Base-by-base conservation (phyloP, 1,140 invertebrate genomes). In the Eulimnadia texana region DNA sequence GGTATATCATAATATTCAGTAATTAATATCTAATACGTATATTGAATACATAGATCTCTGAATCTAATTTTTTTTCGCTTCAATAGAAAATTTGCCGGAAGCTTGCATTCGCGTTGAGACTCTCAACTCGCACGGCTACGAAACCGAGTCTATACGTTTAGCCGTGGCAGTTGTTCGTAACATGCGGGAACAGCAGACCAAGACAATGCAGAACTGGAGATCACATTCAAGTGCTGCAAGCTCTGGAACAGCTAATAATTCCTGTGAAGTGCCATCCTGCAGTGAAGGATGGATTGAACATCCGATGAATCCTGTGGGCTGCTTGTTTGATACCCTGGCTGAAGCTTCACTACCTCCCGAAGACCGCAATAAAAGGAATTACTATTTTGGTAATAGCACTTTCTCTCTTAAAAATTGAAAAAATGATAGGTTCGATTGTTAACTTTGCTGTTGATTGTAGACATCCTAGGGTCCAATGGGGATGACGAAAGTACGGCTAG, bases 51-150 rank as follows among this genome's bases (percentile, higher is more conserved):
- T n/a, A n/a, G n/a, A n/a, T n/a, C n/a, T n/a, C n/a, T n/a, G n/a
- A n/a, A n/a, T n/a, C n/a, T n/a, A n/a, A n/a, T n/a, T n/a, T n/a
- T n/a, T n/a, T n/a, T n/a, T n/a, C n/a, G n/a, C n/a, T n/a, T n/a
- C n/a, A n/a, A 3, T 74, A 88, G 86, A 90, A 73, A 80, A 85
- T 61, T 75, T 89, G 62, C 82, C 86, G 29, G 82, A 85, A 42
- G 85, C 87, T 62, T 86, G 85, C 61, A 84, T 85, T 9, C 75
- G 88, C 51, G 85, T 91, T 27, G 86, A 90, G 72, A 85, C 87
- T 2, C 70, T 85, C 19, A 76, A 85, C 2, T 87, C 85, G 22
- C 86, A 90, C 72, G 88, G 88, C 2, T 84, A 87, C 60, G 78
- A 79, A 60, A 78, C 80, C 64, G 84, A 86, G 62, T 85, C 86